Conservation (phyloP, 1,140 invertebrate species). For the Cyclina sinensis region DNA sequence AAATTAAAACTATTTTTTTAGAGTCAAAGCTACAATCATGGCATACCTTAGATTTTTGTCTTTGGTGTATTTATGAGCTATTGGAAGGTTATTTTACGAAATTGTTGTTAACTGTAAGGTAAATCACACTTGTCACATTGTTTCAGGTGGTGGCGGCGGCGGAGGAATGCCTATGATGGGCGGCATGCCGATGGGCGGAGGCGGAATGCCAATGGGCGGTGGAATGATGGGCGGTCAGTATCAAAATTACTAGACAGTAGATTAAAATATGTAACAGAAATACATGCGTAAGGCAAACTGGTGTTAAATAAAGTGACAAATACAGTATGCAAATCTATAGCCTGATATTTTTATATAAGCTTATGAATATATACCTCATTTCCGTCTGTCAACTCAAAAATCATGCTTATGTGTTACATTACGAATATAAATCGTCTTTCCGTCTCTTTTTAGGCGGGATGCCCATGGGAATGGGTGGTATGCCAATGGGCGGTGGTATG, state of each 20-base stretch:
- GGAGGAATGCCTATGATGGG: slow-evolving; percentile 29
- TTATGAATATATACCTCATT: not conserved
- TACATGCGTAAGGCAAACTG: no score
- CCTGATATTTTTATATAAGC: not conserved
- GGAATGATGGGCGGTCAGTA: not conserved
- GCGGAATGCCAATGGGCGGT: not conserved
- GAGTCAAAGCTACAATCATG: no score
- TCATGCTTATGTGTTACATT: not conserved
- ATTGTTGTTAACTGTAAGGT: not conserved
- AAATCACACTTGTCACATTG: not conserved
- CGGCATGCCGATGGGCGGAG: not conserved
- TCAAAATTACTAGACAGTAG: no score
- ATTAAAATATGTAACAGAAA: no score
- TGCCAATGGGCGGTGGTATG: slow-evolving; percentile 20
- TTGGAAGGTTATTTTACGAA: no score
- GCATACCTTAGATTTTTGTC: no score
- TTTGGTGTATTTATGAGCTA: no score
- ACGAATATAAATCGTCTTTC: not conserved
- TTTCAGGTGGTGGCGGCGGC: slow-evolving; percentile 4
- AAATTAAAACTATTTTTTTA: no score
- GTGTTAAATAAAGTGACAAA: no score
- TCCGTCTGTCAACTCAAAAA: not conserved
- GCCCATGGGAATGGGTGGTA: slow-evolving; percentile 35
- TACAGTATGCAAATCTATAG: no score
- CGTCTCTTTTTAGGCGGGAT: slow-evolving; percentile 23